phyloP scores from a whole-genome alignment of 2,797 vertebrate species.

The Clangula hyemalis region DNA sequence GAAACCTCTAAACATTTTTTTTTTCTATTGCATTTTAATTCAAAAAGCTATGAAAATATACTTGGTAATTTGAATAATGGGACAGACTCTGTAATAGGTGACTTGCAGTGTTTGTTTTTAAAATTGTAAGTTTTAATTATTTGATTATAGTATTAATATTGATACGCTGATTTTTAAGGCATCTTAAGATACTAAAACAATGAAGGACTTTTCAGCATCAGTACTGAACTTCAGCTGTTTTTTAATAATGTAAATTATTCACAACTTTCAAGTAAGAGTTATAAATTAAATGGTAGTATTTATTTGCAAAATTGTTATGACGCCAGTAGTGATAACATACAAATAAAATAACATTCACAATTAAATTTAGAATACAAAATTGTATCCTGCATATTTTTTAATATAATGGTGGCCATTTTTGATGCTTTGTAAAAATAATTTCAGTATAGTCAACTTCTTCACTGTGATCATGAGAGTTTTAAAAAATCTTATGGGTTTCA shows the following conservation, averaged over 20 bases:
- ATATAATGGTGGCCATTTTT: background rate
- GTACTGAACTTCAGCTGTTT: background rate
- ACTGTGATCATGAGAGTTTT: background rate
- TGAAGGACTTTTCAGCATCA: background rate
- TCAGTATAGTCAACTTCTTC: background rate
- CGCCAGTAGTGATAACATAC: background rate
- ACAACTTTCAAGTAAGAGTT: background rate
- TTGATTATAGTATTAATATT: background rate
- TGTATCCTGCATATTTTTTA: too few species aligned
- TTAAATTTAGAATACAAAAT: background rate
- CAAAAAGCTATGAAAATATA: background rate
- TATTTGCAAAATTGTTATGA: background rate
- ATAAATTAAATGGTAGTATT: background rate
- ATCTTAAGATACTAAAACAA: background rate
- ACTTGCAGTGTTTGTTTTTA: background rate
- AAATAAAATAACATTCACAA: background rate
- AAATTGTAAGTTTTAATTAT: background rate
- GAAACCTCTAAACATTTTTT: background rate
- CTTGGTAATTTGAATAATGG: background rate
- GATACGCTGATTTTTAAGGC: background rate
- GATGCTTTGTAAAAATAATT: background rate
- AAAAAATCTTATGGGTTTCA: background rate
- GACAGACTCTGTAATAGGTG: background rate
- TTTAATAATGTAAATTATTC: background rate
- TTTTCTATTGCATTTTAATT: background rate